Evolutionary conservation across 2,797 vertebrate species (phyloP).

Genomic region (Benthosema pterotum): DNA sequence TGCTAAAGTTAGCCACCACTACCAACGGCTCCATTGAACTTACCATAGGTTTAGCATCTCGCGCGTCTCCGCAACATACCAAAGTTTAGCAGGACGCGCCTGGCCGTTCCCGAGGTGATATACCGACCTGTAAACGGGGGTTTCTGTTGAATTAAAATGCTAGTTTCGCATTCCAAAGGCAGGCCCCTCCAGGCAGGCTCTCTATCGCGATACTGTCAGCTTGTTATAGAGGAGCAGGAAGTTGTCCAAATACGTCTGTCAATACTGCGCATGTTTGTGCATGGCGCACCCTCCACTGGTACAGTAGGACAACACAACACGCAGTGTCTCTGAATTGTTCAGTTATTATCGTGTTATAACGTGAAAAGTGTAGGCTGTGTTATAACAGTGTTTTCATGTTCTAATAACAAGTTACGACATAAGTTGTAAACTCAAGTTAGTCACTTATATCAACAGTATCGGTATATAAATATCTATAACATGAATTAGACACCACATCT

Average conservation of each 20-base stretch:
- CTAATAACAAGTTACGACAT: no score
- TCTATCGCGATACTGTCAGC: slow-evolving; percentile 71
- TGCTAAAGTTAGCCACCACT: slow-evolving; percentile 55
- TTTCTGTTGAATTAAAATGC: slow-evolving; percentile 43
- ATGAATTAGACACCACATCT: no score
- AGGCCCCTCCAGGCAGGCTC: slow-evolving; percentile 46
- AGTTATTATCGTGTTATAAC: no score
- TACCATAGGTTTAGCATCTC: slow-evolving; percentile 54
- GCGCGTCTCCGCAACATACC: slow-evolving; percentile 33
- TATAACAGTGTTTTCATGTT: no score
- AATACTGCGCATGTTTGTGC: slow-evolving; percentile 41
- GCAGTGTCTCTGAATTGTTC: no score
- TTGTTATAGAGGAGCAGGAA: slow-evolving; percentile 63
- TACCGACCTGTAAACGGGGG: not conserved
- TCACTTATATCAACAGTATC: no score
- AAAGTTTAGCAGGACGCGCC: slow-evolving; percentile 8
- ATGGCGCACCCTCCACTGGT: not conserved
- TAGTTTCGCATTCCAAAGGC: slow-evolving; percentile 71
- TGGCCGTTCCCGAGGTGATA: not conserved
- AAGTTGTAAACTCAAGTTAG: no score
- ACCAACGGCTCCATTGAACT: slow-evolving; percentile 38
- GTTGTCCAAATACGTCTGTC: slow-evolving; percentile 38
- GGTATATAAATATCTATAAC: no score
- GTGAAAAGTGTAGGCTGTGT: no score
- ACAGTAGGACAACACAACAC: no score